These are phyloP conservation scores for Cerastis leucographa DNA, from an alignment of 2,888 invertebrate species.

Conservation along the genomic window DNA sequence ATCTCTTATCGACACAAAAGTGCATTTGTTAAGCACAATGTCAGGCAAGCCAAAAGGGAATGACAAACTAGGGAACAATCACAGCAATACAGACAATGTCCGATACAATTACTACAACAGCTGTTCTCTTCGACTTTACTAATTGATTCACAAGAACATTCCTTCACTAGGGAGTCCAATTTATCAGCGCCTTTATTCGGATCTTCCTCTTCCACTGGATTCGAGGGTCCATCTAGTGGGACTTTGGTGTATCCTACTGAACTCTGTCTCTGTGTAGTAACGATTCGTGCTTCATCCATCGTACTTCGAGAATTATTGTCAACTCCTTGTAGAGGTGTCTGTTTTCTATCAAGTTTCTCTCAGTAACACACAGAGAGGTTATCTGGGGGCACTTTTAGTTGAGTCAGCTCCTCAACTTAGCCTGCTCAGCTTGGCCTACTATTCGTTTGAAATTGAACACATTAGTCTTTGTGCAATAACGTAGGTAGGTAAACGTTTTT, in stretches of 20 bases:
- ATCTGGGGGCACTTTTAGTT: not conserved
- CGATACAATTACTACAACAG: slow-evolving; percentile 39
- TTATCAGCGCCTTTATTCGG: not conserved
- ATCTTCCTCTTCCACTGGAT: not conserved
- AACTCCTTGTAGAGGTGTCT: not conserved
- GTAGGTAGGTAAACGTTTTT: not conserved
- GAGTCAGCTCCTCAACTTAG: not conserved
- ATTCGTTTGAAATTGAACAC: not conserved
- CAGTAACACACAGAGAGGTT: not conserved
- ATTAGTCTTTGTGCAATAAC: not conserved
- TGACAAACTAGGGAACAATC: slow-evolving; percentile 48
- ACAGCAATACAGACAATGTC: slow-evolving; percentile 47
- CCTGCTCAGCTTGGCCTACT: not conserved
- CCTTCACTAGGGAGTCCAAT: not conserved
- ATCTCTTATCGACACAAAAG: slow-evolving; percentile 14
- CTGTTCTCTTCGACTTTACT: not conserved
- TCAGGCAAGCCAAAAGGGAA: slow-evolving; percentile 34
- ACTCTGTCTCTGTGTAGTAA: slow-evolving; percentile 31
- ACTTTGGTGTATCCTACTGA: not conserved
- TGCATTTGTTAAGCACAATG: slow-evolving; percentile 34
- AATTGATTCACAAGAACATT: not conserved
- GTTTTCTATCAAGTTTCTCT: not conserved
- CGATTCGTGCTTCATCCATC: slow-evolving; percentile 27
- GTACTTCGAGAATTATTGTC: not conserved
- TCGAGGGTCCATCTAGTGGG: not conserved